Percentiles rank a stretch among this genome's conserved stretches.
Conservation (phyloP, 2,113 vertebrate genomes). For the Oxyruncus cristatus region DNA sequence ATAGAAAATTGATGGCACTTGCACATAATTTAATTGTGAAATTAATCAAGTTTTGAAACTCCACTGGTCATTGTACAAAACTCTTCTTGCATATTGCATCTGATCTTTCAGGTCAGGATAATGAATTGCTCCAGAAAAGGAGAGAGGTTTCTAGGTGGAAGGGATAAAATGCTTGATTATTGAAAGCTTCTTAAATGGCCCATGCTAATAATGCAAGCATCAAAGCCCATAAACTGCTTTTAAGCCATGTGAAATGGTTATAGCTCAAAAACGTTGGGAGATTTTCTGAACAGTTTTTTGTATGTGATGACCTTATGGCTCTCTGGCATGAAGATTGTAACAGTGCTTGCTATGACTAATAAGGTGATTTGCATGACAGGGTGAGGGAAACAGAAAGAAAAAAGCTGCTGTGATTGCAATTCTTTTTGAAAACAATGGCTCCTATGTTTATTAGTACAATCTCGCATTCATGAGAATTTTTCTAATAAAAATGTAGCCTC, state of each 20-base stretch:
- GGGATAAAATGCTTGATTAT: background rate
- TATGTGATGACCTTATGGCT: background rate
- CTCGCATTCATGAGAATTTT: background rate
- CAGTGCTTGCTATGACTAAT: background rate
- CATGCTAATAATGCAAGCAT: background rate
- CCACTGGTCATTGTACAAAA: background rate
- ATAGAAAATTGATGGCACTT: background rate
- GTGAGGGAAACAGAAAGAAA: background rate
- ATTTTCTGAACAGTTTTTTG: background rate
- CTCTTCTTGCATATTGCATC: background rate
- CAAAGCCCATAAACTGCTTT: background rate
- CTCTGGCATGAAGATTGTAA: background rate
- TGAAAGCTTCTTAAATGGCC: background rate
- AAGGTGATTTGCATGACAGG: background rate
- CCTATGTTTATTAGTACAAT: slow-evolving; percentile 3
- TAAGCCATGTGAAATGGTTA: background rate
- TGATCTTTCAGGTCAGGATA: background rate
- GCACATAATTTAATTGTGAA: background rate
- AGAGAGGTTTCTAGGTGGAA: background rate
- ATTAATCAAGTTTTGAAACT: background rate
- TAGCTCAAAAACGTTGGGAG: background rate
- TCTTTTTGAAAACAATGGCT: background rate
- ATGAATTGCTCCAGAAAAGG: background rate
- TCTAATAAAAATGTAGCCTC: background rate
- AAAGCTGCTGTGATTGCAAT: background rate